These are phyloP conservation scores for Toxotes chatareus DNA, from an alignment of 2,113 vertebrate species.

Conservation along the genomic window DNA sequence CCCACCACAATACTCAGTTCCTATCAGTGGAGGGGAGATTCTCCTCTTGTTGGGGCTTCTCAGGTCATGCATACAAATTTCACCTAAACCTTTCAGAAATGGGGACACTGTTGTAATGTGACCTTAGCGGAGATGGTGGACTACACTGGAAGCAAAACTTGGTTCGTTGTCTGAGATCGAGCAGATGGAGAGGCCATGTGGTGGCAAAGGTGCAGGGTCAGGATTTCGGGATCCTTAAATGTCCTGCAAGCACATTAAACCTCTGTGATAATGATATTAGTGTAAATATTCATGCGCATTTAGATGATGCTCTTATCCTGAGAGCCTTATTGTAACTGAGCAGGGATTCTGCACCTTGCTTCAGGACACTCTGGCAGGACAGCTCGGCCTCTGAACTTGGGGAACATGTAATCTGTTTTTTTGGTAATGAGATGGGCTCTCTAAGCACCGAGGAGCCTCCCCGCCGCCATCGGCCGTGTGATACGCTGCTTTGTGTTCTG, in stretches of 20 bases:
- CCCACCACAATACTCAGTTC: no score
- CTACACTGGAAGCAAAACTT: background rate
- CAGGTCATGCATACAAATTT: no score
- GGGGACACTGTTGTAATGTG: background rate
- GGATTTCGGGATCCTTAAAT: background rate
- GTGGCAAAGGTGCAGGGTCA: background rate
- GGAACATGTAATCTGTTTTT: slow-evolving; percentile 43
- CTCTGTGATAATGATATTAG: background rate
- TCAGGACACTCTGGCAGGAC: slow-evolving; percentile 50
- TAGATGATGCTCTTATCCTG: background rate
- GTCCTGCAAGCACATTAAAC: background rate
- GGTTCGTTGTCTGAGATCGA: background rate
- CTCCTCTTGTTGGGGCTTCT: no score
- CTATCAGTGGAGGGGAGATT: no score
- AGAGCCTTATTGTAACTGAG: background rate
- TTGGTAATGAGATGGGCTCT: slow-evolving; percentile 38
- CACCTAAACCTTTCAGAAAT: background rate
- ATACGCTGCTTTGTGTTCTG: background rate
- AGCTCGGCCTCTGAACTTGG: slow-evolving; percentile 15
- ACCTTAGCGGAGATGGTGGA: background rate
- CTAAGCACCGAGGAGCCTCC: background rate
- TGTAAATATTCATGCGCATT: background rate
- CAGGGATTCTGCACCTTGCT: slow-evolving; percentile 11
- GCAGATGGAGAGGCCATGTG: background rate
- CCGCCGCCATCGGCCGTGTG: background rate